phyloP scores from a whole-genome alignment of 2,888 invertebrate genomes.

The Eupithecia dodoneata region DNA sequence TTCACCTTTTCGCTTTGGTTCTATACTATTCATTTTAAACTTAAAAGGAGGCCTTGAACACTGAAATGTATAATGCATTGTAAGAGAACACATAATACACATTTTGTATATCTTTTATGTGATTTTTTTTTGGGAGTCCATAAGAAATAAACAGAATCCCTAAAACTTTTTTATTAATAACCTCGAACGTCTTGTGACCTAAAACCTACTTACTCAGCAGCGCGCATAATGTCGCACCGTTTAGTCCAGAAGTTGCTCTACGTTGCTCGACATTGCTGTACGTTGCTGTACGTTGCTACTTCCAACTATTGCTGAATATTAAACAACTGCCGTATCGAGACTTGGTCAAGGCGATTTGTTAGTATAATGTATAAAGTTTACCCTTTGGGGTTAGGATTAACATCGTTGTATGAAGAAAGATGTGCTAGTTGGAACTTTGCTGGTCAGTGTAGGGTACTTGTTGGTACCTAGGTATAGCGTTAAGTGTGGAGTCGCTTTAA shows the following conservation, averaged over 20 bases:
- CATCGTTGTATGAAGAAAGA: constrained; percentile 9
- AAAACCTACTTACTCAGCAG: constrained; percentile 18
- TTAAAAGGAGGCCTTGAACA: too few relatives aligned
- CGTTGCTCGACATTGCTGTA: not conserved
- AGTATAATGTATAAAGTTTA: constrained; percentile 23
- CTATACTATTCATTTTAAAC: not conserved
- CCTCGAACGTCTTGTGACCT: constrained; percentile 8
- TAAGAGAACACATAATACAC: too few relatives aligned
- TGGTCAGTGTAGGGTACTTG: not conserved
- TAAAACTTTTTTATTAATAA: not conserved
- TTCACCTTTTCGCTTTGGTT: not conserved
- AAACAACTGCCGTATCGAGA: constrained; percentile 21
- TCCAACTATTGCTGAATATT: constrained; percentile 24
- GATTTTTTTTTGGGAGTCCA: too few relatives aligned
- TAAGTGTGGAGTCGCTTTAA: not conserved
- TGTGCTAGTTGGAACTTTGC: not conserved
- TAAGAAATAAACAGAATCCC: too few relatives aligned
- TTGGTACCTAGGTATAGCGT: not conserved
- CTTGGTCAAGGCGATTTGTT: constrained; percentile 21
- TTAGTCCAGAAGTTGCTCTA: constrained; percentile 21
- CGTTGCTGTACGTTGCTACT: constrained; percentile 11
- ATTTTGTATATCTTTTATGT: too few relatives aligned
- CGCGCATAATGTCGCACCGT: constrained; percentile 17
- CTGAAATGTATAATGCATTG: too few relatives aligned
- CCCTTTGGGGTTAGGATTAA: constrained; percentile 10